These are phyloP conservation scores for Horisme vitalbata DNA, from an alignment of 2,888 invertebrate species.

Conservation along the genomic window DNA sequence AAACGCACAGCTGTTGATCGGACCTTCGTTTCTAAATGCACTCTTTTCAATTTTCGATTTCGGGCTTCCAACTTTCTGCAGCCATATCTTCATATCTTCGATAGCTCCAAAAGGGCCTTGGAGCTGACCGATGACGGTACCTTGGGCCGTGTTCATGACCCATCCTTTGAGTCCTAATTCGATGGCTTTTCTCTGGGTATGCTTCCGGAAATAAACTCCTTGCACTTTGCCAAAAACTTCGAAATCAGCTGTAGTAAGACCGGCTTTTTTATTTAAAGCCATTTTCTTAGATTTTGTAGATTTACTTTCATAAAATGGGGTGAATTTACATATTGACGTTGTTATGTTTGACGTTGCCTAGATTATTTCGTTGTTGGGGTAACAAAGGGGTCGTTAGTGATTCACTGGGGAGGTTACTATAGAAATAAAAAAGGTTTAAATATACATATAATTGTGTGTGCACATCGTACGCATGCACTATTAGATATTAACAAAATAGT, in stretches of 20 bases:
- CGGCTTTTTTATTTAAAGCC: slow-evolving; percentile 43
- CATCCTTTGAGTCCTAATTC: slow-evolving; percentile 86
- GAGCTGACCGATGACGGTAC: slow-evolving; percentile 86
- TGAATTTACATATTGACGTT: slow-evolving; percentile 11
- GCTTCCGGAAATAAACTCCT: slow-evolving; percentile 82
- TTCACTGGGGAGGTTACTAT: slow-evolving; percentile 43
- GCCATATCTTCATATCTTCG: slow-evolving; percentile 83
- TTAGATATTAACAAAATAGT: no score
- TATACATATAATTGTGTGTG: no score
- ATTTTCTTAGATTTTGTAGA: slow-evolving; percentile 10
- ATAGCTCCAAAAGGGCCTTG: slow-evolving; percentile 84
- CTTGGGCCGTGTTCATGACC: slow-evolving; percentile 88
- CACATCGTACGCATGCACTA: no score
- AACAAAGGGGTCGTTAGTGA: slow-evolving; percentile 31
- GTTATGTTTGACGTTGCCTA: slow-evolving; percentile 32
- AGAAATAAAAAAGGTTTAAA: slow-evolving; percentile 34
- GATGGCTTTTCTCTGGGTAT: slow-evolving; percentile 84
- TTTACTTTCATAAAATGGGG: slow-evolving; percentile 6
- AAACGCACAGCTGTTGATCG: slow-evolving; percentile 71
- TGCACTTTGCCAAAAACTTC: slow-evolving; percentile 85
- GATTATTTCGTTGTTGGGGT: slow-evolving; percentile 47
- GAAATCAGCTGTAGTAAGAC: slow-evolving; percentile 68
- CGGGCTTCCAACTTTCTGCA: slow-evolving; percentile 86
- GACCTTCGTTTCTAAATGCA: slow-evolving; percentile 84
- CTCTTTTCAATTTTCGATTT: slow-evolving; percentile 86